Base-by-base conservation (phyloP, 2,113 vertebrate species). In the Bujurquina vittata region DNA sequence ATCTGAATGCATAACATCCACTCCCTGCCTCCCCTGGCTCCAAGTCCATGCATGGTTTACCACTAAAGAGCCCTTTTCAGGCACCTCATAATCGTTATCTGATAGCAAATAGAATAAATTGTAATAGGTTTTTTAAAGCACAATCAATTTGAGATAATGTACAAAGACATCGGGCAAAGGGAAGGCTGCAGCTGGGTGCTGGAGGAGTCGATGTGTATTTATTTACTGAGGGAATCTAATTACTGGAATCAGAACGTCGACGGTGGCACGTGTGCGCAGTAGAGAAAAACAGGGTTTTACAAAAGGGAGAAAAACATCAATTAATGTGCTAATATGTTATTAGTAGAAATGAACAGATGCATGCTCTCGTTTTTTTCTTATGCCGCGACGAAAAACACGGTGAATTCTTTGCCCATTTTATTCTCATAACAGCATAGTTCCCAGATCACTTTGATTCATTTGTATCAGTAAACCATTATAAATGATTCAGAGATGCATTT, bases 131-230 rank as follows among this genome's bases (percentile, higher is more conserved):
- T 94, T 95, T 94, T 89, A 93, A 94, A 92, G 88, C 88, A 73
- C 88, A 93, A 94, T 95, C 93, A 94, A 94, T 95, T 95, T 90
- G 75, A 91, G 88, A 92, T 95, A 92, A 95, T 93, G 88, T 92
- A 92, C 91, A 90, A 91, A 93, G 93, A 93, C 88, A 88, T 85
- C 59, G 84, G 87, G 87, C 74, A 75, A 81, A 82, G 59, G 83
- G 84, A 87, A 81, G 43, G 84, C 85, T 91, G 84, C 85, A 83
- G 83, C 88, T 81, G 88, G 83, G 65, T 87, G 80, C 60, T 23
- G 67, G 73, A 80, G 81, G 87, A 90, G 91, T 93, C 84, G 61
- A 89, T 93, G 80, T 67, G n/a, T 86, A 90, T 90, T 91, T 91
- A 91, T 93, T 92, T 89, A 90, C 91, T 73, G 57, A 56, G 75